Evolutionary conservation across 2,888 invertebrate species (phyloP), one percentile per base, ranked within the genome.

Genomic region (Lepidocyrtinus sp.): DNA sequence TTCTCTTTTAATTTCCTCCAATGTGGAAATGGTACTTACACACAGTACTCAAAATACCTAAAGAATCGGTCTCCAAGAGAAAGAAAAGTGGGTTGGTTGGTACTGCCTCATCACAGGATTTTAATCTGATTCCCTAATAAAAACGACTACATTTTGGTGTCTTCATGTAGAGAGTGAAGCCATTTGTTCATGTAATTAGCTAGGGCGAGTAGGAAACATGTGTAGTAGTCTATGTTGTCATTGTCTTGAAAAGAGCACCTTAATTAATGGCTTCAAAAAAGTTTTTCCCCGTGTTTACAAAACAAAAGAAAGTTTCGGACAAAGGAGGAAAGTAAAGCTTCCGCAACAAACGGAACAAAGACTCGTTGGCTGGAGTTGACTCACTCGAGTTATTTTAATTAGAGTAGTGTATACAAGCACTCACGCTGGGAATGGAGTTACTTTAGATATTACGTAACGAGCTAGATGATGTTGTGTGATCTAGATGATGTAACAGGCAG

Each of bases 161-260:
- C n/a, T n/a, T n/a, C n/a, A n/a, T n/a, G n/a, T n/a, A n/a, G n/a
- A n/a, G n/a, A n/a, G n/a, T n/a, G n/a, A n/a, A n/a, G 19, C 22
- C 70, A 61, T 61, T 59, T 21, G 22, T 70, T 70, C 26, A 65
- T 21, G 17, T 17, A 55, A 45, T 50, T 69, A 59, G 26, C 21
- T 59, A 63, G 62, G 50, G 19, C 50, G 27, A 2, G 61, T 46
- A 1, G 26, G 59, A 59, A 55, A 59, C 21, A 19, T 5, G 27
- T 63, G 63, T 62, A 1, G 1, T 5, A 19, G 22, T 62, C n/a
- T n/a, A n/a, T 59, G 59, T 21, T 59, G 1, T 59, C 59, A 59
- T 59, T 19, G 50, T 50, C 50, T 50, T 59, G 21, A 1, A 59
- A 59, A 59, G 59, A 59, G 21, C 59, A 59, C 59, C 59, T 59